Conservation (phyloP, 2,113 vertebrate species). For the Cervus canadensis region DNA sequence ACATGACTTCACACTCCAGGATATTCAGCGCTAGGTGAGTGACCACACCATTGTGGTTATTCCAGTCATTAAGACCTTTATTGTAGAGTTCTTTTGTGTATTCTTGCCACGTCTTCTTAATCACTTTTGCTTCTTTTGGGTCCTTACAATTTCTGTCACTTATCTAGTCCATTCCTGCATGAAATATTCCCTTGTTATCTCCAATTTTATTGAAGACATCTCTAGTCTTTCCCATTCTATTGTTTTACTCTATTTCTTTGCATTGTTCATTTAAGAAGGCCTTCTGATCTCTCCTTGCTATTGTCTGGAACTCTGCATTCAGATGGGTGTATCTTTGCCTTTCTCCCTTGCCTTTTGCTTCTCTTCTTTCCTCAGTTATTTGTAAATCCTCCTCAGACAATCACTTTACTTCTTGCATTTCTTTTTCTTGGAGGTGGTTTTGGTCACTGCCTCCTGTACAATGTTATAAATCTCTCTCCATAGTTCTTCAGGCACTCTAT, state of each 20-base stretch:
- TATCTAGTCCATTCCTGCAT: not conserved
- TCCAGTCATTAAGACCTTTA: not conserved
- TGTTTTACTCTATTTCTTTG: not conserved
- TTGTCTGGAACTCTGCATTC: not conserved
- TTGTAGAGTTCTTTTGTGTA: not conserved
- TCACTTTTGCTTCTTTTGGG: not conserved
- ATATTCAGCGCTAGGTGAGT: not conserved
- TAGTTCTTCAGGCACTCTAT: not conserved
- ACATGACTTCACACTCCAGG: not conserved
- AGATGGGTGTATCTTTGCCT: not conserved
- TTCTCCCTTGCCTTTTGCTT: not conserved
- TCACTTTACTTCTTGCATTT: not conserved
- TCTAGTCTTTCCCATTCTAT: not conserved
- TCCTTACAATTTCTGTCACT: not conserved
- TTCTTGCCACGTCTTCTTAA: not conserved
- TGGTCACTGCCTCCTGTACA: not conserved
- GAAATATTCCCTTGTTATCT: not conserved
- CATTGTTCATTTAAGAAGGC: not conserved
- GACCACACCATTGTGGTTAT: not conserved
- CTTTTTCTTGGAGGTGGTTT: not conserved
- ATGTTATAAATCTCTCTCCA: not conserved
- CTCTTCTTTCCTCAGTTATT: not conserved
- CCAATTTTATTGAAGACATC: not conserved
- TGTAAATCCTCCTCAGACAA: not conserved
- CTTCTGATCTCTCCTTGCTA: not conserved